Base-by-base conservation (phyloP, 1,140 invertebrate genomes). In the Ips nitidus region DNA sequence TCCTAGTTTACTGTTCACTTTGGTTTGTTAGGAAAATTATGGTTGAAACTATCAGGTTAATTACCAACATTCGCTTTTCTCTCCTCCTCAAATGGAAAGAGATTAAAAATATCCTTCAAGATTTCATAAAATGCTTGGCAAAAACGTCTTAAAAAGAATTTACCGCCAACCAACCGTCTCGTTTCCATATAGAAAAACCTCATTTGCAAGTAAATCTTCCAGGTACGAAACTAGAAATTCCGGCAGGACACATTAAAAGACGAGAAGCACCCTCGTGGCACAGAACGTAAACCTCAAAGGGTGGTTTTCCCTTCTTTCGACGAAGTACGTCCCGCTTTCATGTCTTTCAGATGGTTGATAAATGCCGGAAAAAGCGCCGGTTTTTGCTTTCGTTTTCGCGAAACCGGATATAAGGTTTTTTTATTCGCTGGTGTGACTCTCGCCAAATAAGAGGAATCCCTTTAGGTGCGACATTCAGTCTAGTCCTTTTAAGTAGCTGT, bases 361-460 rank as follows among this genome's bases (percentile, higher is more conserved):
- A 50, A 50, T 50, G 45, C 45, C 7, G 6, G 45, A 50, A 50
- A 50, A 22, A 22, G 22, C 22, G 22, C 22, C 22, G 22, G 22
- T 22, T 22, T 22, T 22, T 22, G 45, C 45, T 50, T 50, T 50
- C 45, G 22, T 50, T 50, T 50, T 22, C 7, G 45, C 22, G 22
- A 50, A 50, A 50, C 45, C 45, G 45, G 45, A 50, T 50, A 50
- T 50, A 22, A 50, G 45, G 45, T 6, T 50, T 50, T 50, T 50
- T 22, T 22, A 22, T 22, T 50, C 45, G 45, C 7, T 50, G 22
- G 45, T 50, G 45, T 50, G 45, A 50, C 45, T 8, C 45, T 50
- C 6, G 45, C 6, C 45, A 50, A 50, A 50, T 50, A 50, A 6
- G 6, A 22, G 45, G 22, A 50, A 8, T 50, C 45, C 45, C 22